A percentile compares a stretch with the other conserved stretches of the same genome.
Conservation (phyloP, 2,113 vertebrate species). For the Sinocyclocheilus maitianheensis region DNA sequence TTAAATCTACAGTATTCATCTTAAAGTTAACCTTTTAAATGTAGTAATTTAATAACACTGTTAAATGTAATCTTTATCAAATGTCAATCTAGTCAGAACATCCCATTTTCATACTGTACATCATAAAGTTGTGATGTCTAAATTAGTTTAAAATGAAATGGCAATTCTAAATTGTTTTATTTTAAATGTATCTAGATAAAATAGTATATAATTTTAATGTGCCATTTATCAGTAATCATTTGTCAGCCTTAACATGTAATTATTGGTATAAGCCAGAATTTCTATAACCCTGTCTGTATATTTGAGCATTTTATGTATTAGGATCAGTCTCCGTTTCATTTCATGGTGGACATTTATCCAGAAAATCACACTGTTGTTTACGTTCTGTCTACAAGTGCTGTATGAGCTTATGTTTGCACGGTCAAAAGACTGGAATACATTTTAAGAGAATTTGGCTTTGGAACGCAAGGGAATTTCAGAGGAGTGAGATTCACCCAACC, state of each 20-base stretch:
- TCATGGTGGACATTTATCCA: background rate
- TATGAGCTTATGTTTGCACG: background rate
- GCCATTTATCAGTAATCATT: background rate
- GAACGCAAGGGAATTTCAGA: conserved; percentile 11
- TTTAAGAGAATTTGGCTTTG: background rate
- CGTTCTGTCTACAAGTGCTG: too few relatives aligned
- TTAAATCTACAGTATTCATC: too few relatives aligned
- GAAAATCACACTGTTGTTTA: too few relatives aligned
- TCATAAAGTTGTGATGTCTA: background rate
- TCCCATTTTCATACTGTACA: background rate
- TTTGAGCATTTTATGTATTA: too few relatives aligned
- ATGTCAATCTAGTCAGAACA: background rate
- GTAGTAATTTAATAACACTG: too few relatives aligned
- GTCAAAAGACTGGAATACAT: background rate
- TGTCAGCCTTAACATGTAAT: background rate
- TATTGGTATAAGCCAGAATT: too few relatives aligned
- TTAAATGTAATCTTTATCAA: too few relatives aligned
- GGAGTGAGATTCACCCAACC: conserved; percentile 7
- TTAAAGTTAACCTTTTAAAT: too few relatives aligned
- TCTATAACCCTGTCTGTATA: too few relatives aligned
- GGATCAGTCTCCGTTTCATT: background rate
- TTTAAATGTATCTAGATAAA: background rate
- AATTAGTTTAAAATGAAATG: background rate
- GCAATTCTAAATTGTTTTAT: background rate
- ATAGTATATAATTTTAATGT: background rate